These are phyloP conservation scores for Clusia tigrina DNA, from an alignment of 2,888 invertebrate genomes.

Conservation along the genomic window DNA sequence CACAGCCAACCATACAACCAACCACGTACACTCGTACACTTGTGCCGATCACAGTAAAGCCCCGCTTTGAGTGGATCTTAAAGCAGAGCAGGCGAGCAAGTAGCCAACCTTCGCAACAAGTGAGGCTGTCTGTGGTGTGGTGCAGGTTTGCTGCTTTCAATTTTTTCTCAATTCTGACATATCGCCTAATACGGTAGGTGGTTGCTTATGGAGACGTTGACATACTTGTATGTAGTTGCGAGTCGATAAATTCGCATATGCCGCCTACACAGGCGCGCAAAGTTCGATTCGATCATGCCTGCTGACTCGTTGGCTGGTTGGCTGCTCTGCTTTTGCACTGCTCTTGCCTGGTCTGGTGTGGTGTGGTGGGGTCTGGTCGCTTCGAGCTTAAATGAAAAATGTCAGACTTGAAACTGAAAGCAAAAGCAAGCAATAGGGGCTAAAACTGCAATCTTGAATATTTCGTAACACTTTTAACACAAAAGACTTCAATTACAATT, in stretches of 20 bases:
- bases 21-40: too few relatives aligned
- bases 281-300: not conserved
- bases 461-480: conserved; percentile 4
- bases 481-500: not conserved
- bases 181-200: conserved; percentile 1
- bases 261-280: conserved; percentile 10
- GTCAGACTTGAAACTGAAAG: not conserved
- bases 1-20: too few relatives aligned
- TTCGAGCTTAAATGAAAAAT: not conserved
- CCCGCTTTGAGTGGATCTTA: not conserved
- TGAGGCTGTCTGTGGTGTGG: not conserved
- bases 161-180: not conserved
- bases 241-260: conserved; percentile 16
- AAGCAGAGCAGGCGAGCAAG: not conserved
- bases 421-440: conserved; percentile 1
- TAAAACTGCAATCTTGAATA: not conserved
- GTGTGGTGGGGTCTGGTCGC: too few relatives aligned
- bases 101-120: not conserved
- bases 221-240: too few relatives aligned
- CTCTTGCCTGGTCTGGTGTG: too few relatives aligned
- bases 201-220: not conserved
- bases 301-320: too few relatives aligned
- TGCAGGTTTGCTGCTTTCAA: not conserved
- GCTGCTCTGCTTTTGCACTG: too few relatives aligned
- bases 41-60: not conserved